Conservation (phyloP, 2,888 invertebrate genomes). For the Rhamnusium bicolor region DNA sequence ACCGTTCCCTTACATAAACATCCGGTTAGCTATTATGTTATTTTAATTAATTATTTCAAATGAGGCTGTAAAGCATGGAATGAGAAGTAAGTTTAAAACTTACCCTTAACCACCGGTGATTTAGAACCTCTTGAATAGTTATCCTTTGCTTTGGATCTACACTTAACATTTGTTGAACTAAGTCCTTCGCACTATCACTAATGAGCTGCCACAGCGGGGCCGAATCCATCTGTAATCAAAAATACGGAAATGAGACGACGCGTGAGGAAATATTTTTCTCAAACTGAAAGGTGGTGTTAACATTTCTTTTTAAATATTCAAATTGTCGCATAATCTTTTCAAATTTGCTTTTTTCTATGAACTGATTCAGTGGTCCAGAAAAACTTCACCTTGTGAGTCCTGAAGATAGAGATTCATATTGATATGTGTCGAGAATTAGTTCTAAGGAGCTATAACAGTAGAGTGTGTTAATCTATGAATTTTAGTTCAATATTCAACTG, state of each 20-base stretch:
- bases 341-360: too few species aligned
- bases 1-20: too few species aligned
- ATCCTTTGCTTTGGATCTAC: constrained; percentile 94
- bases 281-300: too few species aligned
- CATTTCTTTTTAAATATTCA: too few species aligned
- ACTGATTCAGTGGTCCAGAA: too few species aligned
- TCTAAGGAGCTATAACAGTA: too few species aligned
- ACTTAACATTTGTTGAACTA: constrained; percentile 93
- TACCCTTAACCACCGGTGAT: constrained; percentile 97
- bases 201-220: constrained; percentile 93
- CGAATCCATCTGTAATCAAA: constrained; percentile 82
- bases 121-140: constrained; percentile 95
- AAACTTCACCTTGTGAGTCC: too few species aligned
- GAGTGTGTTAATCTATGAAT: too few species aligned
- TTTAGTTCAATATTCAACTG: too few species aligned
- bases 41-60: background rate
- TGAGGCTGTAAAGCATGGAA: background rate
- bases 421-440: too few species aligned
- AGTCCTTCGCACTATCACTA: constrained; percentile 95
- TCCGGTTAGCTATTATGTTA: background rate
- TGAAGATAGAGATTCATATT: too few species aligned
- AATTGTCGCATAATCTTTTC: too few species aligned
- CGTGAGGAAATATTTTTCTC: background rate
- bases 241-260: background rate
- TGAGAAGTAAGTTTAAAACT: constrained; percentile 58